Evolutionary conservation across 2,888 invertebrate genomes (phyloP).

Genomic region (Alloscopus bannaensis): DNA sequence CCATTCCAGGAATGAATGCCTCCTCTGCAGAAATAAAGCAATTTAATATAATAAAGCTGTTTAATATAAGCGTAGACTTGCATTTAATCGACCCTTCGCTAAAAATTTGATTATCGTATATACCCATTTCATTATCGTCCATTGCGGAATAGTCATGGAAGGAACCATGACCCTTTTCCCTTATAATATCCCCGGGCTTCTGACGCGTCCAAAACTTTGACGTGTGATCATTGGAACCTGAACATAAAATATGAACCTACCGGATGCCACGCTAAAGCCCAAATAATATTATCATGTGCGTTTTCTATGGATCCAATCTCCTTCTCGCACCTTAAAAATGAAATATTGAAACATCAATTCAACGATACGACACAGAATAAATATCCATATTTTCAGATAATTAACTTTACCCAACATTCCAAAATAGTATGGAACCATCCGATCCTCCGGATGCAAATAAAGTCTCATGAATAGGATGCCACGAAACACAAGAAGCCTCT

Average conservation of each 20-base stretch:
- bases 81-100: conserved; percentile 1
- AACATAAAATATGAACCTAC: conserved; percentile 98
- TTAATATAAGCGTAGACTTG: neutral
- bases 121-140: conserved; percentile 84
- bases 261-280: conserved; percentile 99
- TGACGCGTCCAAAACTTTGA: conserved; percentile 99
- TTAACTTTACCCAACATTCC: conserved; percentile 93
- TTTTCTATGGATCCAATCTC: conserved; percentile 99
- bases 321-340: conserved; percentile 86
- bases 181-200: conserved; percentile 97
- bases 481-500: conserved; percentile 96
- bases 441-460: conserved; percentile 98
- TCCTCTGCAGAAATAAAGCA: conserved; percentile 82
- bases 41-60: neutral
- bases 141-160: conserved; percentile 77
- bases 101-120: too few species aligned
- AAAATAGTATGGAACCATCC: conserved; percentile 98
- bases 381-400: too few species aligned
- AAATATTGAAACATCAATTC: conserved; percentile 1
- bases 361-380: too few species aligned
- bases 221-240: conserved; percentile 99
- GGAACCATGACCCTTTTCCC: conserved; percentile 83
- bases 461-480: conserved; percentile 98
- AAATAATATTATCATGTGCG: conserved; percentile 99
- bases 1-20: conserved; percentile 95